A percentile compares a stretch with the other conserved stretches of the same genome.
phyloP scores from a whole-genome alignment of 2,113 vertebrate species.

The Clarias macrocephalus region DNA sequence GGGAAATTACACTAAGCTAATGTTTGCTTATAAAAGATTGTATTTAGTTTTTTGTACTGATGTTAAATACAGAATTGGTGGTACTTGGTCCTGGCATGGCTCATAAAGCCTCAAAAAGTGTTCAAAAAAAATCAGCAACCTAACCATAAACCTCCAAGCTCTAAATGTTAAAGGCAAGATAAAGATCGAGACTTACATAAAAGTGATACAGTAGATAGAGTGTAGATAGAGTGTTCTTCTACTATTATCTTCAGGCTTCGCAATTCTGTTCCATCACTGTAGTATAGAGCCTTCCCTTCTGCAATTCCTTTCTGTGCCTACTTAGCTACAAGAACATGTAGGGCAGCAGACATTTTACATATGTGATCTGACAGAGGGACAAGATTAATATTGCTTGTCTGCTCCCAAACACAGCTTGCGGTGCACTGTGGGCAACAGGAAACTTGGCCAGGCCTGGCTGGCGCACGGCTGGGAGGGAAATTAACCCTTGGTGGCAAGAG shows the following conservation, averaged over 20 bases:
- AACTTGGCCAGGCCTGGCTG: slow-evolving; percentile 84
- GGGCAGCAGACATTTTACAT: slow-evolving; percentile 88
- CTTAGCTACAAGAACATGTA: slow-evolving; percentile 82
- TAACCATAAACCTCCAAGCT: slow-evolving; percentile 62
- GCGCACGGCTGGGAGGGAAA: slow-evolving; percentile 84
- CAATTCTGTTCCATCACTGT: slow-evolving; percentile 48
- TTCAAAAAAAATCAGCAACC: slow-evolving; percentile 71
- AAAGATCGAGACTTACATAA: slow-evolving; percentile 53
- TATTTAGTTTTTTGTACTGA: slow-evolving; percentile 13
- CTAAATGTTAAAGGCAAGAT: slow-evolving; percentile 57
- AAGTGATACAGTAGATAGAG: slow-evolving; percentile 49
- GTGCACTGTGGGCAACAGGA: slow-evolving; percentile 83
- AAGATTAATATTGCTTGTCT: slow-evolving; percentile 91
- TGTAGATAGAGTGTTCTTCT: slow-evolving; percentile 56
- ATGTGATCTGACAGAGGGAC: slow-evolving; percentile 88
- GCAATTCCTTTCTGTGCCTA: slow-evolving; percentile 29
- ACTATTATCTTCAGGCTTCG: slow-evolving; percentile 56
- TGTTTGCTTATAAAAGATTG: slow-evolving; percentile 37
- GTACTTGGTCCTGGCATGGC: slow-evolving; percentile 34
- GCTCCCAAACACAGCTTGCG: slow-evolving; percentile 89
- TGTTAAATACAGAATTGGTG: slow-evolving; percentile 16
- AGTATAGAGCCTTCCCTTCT: slow-evolving; percentile 56
- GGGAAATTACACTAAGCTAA: slow-evolving; percentile 24
- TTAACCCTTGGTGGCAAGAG: slow-evolving; percentile 87
- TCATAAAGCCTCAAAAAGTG: slow-evolving; percentile 68